These are phyloP conservation scores for Arenaria interpres DNA, from an alignment of 2,113 vertebrate genomes.

Conservation along the genomic window DNA sequence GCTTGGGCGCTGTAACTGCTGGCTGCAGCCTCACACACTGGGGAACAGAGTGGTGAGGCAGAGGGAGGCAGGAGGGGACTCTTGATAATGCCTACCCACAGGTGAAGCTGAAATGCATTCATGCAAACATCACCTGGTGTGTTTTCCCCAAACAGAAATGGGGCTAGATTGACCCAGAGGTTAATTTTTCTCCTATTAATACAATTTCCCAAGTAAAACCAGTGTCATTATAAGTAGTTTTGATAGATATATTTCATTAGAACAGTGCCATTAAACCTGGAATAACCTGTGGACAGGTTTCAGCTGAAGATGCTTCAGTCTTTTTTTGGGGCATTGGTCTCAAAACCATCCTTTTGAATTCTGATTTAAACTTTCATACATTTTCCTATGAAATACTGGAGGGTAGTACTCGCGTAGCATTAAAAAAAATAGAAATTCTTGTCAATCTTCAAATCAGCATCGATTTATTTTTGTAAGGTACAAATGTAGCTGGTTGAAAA, in stretches of 20 bases:
- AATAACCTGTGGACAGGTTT: not conserved
- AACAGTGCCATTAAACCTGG: not conserved
- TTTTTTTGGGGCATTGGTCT: not conserved
- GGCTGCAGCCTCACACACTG: not conserved
- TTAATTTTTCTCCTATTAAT: not conserved
- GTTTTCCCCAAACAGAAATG: not conserved
- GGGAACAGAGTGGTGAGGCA: not conserved
- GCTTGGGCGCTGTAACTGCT: not conserved
- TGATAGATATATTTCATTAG: not conserved
- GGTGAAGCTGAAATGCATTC: not conserved
- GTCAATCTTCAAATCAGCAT: not conserved
- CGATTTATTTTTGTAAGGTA: not conserved
- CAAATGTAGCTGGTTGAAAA: not conserved
- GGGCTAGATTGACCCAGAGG: not conserved
- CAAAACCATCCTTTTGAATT: not conserved
- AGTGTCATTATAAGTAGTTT: not conserved
- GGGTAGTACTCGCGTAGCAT: not conserved
- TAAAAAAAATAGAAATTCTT: not conserved
- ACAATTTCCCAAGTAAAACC: not conserved
- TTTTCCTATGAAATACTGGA: not conserved
- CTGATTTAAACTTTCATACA: not conserved
- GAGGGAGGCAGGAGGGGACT: not conserved
- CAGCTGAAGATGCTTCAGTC: not conserved
- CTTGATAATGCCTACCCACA: not conserved
- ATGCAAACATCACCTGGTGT: accelerated